Percentiles rank a stretch among this genome's conserved stretches.
These are phyloP conservation scores for Galleria mellonella DNA, from an alignment of 1,140 invertebrate species.

Conservation along the genomic window DNA sequence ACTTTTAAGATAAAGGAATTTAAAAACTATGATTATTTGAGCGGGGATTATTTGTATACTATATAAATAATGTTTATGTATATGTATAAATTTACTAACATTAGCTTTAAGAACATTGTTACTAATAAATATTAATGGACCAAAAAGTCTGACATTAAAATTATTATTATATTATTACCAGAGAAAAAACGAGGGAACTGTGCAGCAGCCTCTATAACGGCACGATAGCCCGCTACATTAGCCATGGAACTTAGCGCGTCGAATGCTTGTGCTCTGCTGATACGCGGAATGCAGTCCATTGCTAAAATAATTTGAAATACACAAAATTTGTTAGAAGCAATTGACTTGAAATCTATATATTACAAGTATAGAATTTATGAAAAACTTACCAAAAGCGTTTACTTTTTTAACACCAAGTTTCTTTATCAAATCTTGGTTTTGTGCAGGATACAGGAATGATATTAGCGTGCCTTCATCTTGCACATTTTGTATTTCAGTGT, in stretches of 20 bases:
- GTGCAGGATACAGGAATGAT: slow-evolving; percentile 90
- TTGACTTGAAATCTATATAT: too few relatives aligned
- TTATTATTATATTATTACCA: slow-evolving; percentile 66
- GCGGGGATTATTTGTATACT: too few relatives aligned
- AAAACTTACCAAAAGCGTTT: slow-evolving; percentile 85
- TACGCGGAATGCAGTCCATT: slow-evolving; percentile 90
- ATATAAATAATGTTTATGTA: too few relatives aligned
- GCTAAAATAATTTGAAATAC: slow-evolving; percentile 64
- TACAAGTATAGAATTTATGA: background rate
- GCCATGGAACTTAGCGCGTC: slow-evolving; percentile 95
- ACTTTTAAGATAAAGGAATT: too few relatives aligned
- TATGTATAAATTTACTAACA: too few relatives aligned
- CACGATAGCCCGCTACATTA: slow-evolving; percentile 92
- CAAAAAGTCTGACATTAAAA: too few relatives aligned
- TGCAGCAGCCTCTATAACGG: slow-evolving; percentile 92
- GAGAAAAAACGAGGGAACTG: slow-evolving; percentile 93
- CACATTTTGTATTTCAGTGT: slow-evolving; percentile 81
- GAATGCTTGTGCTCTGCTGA: slow-evolving; percentile 90
- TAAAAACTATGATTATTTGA: too few relatives aligned
- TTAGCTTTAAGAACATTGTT: too few relatives aligned
- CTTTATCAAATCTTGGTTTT: slow-evolving; percentile 87
- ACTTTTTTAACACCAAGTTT: slow-evolving; percentile 81
- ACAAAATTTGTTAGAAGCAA: too few relatives aligned
- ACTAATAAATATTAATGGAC: too few relatives aligned
- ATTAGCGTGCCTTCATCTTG: slow-evolving; percentile 82